A percentile compares a stretch with the other conserved stretches of the same genome.
Evolutionary conservation across 2,113 vertebrate genomes (phyloP).

Genomic region (Dolichotis patagonum): DNA sequence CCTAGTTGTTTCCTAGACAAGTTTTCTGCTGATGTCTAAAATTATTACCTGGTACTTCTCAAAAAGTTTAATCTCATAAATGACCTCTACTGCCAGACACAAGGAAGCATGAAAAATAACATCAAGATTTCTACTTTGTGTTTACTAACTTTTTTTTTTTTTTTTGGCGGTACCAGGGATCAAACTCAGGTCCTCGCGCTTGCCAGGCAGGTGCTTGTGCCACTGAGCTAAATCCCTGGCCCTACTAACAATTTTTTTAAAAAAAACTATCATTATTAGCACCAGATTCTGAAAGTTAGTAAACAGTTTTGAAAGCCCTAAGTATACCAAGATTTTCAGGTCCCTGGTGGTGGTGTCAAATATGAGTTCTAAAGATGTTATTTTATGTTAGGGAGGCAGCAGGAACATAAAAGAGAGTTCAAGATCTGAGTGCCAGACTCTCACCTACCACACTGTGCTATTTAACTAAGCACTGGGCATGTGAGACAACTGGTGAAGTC

Average conservation of each 20-base stretch:
- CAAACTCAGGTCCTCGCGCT: too few relatives aligned
- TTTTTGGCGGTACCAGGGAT: too few relatives aligned
- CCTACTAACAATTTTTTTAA: slow-evolving; percentile 63
- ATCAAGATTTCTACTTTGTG: slow-evolving; percentile 55
- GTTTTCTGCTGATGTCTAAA: neutral
- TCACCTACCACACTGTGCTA: neutral
- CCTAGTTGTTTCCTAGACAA: neutral
- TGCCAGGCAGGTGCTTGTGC: too few relatives aligned
- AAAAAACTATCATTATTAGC: neutral
- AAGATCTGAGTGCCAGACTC: neutral
- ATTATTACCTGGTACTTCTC: neutral
- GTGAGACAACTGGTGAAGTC: neutral
- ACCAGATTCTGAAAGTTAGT: slow-evolving; percentile 24
- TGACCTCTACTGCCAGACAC: slow-evolving; percentile 34
- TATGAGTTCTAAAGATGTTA: neutral
- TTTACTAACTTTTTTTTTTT: too few relatives aligned
- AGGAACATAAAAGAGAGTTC: neutral
- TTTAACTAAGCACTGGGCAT: neutral
- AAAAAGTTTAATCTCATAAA: slow-evolving; percentile 20
- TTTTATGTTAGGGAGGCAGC: neutral
- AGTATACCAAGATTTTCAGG: neutral
- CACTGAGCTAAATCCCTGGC: too few relatives aligned
- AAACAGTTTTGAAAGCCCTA: slow-evolving; percentile 1
- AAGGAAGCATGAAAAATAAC: slow-evolving; percentile 22
- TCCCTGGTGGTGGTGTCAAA: neutral